Evolutionary conservation across 1,140 invertebrate genomes (phyloP).

Genomic region (Macrobrachium rosenbergii): DNA sequence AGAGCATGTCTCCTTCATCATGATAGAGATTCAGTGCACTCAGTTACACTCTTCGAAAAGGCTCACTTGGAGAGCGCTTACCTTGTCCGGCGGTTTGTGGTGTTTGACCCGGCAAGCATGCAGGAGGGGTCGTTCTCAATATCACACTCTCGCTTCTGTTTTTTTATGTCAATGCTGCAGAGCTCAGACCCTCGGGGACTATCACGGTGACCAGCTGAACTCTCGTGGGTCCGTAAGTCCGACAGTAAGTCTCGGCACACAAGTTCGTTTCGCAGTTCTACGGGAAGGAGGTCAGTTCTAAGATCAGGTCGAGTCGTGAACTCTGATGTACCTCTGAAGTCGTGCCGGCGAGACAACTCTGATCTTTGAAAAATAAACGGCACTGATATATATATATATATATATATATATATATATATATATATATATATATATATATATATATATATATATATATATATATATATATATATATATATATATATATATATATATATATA

Average conservation of each 20-base stretch:
- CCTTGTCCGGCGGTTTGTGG: conserved; percentile 40
- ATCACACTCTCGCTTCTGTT: conserved; percentile 41
- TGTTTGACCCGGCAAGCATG: conserved; percentile 44
- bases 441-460: not conserved
- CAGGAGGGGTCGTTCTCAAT: conserved; percentile 60
- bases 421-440: not conserved
- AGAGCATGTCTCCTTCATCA: too few species aligned
- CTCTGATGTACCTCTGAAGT: conserved; percentile 31
- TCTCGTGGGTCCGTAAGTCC: conserved; percentile 31
- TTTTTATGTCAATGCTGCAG: not conserved
- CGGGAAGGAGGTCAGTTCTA: conserved; percentile 26
- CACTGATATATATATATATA: not conserved
- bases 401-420: not conserved
- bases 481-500: conserved; percentile 1
- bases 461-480: not conserved
- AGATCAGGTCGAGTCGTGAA: conserved; percentile 28
- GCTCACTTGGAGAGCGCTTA: not conserved
- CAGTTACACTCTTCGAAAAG: too few species aligned
- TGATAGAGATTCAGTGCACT: too few species aligned
- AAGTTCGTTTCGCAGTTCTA: conserved; percentile 26
- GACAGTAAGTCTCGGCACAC: conserved; percentile 40
- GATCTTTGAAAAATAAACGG: not conserved
- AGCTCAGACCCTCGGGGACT: not conserved
- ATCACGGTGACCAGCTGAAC: conserved; percentile 2
- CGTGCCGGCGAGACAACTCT: conserved; percentile 30